These are phyloP conservation scores for Chrysina gloriosa DNA, from an alignment of 2,888 invertebrate genomes.

Conservation along the genomic window DNA sequence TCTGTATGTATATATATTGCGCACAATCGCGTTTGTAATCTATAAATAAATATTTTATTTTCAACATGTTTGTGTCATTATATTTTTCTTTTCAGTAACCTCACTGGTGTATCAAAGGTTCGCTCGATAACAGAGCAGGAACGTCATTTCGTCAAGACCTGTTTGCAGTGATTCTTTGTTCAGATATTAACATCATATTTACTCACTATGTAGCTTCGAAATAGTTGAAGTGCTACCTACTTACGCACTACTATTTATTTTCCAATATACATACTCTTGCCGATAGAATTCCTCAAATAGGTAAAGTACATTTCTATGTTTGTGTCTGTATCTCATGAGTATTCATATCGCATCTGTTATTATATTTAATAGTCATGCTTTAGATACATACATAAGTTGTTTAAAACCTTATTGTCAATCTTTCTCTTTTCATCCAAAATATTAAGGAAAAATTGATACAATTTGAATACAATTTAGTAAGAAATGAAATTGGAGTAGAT, in stretches of 20 bases:
- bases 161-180: too few species aligned
- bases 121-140: background rate
- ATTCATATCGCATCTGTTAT: too few species aligned
- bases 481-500: too few species aligned
- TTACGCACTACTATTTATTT: background rate
- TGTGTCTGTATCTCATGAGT: too few species aligned
- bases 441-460: too few species aligned
- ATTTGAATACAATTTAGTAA: too few species aligned
- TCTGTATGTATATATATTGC: background rate
- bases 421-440: too few species aligned
- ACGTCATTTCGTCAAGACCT: background rate
- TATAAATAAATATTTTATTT: slow-evolving; percentile 35
- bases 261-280: background rate
- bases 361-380: too few species aligned
- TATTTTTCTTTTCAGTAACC: slow-evolving; percentile 27
- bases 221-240: background rate
- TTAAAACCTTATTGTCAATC: too few species aligned
- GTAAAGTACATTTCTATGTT: too few species aligned
- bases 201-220: background rate
- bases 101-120: slow-evolving; percentile 6
- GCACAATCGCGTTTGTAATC: slow-evolving; percentile 7
- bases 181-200: background rate
- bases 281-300: background rate
- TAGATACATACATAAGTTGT: too few species aligned
- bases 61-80: slow-evolving; percentile 24